Percentiles rank a stretch among this genome's conserved stretches.
Conservation (phyloP, 2,797 vertebrate genomes). For the Pteronotus mesoamericanus region DNA sequence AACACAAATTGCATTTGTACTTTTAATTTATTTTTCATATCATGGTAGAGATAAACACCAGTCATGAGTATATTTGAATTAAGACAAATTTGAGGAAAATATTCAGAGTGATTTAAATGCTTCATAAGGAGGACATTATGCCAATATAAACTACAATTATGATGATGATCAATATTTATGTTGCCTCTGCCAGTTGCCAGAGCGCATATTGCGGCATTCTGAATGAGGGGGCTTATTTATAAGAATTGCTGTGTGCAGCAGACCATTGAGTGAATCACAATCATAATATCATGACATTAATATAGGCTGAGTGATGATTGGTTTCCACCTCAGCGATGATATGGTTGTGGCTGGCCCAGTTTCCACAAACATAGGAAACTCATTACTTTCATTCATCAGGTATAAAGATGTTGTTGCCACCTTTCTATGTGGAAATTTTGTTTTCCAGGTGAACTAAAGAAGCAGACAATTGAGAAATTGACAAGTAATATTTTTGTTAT, state of each 20-base stretch:
- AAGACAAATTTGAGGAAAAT: slow-evolving; percentile 20
- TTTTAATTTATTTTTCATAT: slow-evolving; percentile 31
- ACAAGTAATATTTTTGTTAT: neutral
- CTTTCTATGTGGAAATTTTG: neutral
- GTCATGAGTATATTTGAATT: slow-evolving; percentile 9
- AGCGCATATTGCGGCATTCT: neutral
- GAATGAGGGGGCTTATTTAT: slow-evolving; percentile 34
- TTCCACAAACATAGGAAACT: neutral
- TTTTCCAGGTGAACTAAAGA: neutral
- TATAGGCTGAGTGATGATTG: neutral
- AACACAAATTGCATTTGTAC: neutral
- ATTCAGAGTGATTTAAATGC: slow-evolving; percentile 19
- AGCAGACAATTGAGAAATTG: neutral
- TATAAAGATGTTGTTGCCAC: neutral
- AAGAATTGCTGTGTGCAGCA: neutral
- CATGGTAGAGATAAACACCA: neutral
- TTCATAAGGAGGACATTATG: neutral
- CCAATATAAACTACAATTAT: slow-evolving; percentile 19
- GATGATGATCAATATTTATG: slow-evolving; percentile 47
- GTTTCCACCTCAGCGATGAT: neutral
- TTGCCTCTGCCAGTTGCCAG: neutral
- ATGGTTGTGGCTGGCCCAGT: neutral
- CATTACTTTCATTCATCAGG: slow-evolving; percentile 12
- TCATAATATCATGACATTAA: neutral
- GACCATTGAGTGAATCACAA: neutral